Evolutionary conservation across 1,140 invertebrate species (phyloP).

Genomic region (Aethina tumida): DNA sequence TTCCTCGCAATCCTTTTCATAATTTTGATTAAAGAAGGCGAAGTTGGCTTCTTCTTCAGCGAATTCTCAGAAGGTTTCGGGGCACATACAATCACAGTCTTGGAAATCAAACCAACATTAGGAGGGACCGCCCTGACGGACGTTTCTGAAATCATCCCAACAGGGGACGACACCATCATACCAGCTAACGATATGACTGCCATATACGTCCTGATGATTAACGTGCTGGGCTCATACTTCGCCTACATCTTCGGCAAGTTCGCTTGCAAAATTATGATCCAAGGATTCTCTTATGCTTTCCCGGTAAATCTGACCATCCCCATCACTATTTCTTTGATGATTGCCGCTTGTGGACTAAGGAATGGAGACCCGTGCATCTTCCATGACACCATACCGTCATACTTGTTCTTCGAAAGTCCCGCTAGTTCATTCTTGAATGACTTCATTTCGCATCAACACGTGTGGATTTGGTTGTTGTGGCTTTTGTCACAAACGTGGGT

Average conservation of each 20-base stretch:
- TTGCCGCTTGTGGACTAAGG: constrained; percentile 78
- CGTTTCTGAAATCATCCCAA: constrained; percentile 57
- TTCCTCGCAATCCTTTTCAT: constrained; percentile 63
- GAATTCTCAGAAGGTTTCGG: constrained; percentile 66
- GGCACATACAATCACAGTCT: constrained; percentile 66
- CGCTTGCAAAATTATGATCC: constrained; percentile 92
- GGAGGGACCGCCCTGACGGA: constrained; percentile 55
- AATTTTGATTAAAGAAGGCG: constrained; percentile 63
- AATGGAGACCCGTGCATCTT: constrained; percentile 82
- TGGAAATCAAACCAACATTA: constrained; percentile 51
- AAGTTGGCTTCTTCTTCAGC: constrained; percentile 66
- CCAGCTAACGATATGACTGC: constrained; percentile 60
- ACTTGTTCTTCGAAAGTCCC: constrained; percentile 84
- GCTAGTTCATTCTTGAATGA: constrained; percentile 70
- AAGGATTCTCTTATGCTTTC: constrained; percentile 93
- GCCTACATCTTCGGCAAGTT: constrained; percentile 92
- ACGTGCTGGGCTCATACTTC: constrained; percentile 73
- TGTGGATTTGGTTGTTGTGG: constrained; percentile 90
- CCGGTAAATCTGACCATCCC: constrained; percentile 89
- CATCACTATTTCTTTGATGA: constrained; percentile 76
- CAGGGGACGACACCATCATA: constrained; percentile 59
- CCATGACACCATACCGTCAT: constrained; percentile 72
- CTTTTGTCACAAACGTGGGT: constrained; percentile 93
- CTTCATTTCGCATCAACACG: constrained; percentile 79
- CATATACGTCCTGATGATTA: constrained; percentile 70